These are phyloP conservation scores for Anser cygnoides DNA, from an alignment of 2,113 vertebrate genomes.

Conservation along the genomic window DNA sequence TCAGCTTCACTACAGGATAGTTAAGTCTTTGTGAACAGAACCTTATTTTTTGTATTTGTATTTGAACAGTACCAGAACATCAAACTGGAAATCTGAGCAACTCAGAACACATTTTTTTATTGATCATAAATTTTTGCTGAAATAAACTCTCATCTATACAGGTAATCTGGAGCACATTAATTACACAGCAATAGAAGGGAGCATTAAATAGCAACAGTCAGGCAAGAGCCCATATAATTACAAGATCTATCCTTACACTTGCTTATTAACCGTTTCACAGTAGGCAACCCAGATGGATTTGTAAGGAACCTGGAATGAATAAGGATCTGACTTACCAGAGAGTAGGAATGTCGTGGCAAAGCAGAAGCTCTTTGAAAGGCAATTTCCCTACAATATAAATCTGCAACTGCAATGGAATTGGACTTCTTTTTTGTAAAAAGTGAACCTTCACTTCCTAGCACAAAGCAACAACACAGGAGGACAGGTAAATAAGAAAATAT, in stretches of 20 bases:
- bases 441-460: constrained; percentile 79
- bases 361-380: constrained; percentile 55
- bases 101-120: background rate
- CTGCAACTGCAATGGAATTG: constrained; percentile 78
- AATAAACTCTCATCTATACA: background rate
- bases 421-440: constrained; percentile 73
- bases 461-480: background rate
- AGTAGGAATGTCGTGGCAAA: constrained; percentile 76
- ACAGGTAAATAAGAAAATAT: background rate
- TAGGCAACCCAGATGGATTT: background rate
- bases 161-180: background rate
- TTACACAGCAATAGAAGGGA: background rate
- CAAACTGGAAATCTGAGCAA: background rate
- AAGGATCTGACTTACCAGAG: constrained; percentile 78
- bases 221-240: background rate
- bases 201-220: background rate
- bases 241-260: background rate
- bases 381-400: constrained; percentile 71
- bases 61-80: background rate
- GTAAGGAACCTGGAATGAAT: background rate
- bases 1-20: background rate
- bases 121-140: background rate
- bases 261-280: background rate
- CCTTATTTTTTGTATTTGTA: background rate
- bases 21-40: background rate